Percentiles rank a stretch among this genome's conserved stretches.
phyloP scores from a whole-genome alignment of 2,888 invertebrate species.

The Busseola fusca region DNA sequence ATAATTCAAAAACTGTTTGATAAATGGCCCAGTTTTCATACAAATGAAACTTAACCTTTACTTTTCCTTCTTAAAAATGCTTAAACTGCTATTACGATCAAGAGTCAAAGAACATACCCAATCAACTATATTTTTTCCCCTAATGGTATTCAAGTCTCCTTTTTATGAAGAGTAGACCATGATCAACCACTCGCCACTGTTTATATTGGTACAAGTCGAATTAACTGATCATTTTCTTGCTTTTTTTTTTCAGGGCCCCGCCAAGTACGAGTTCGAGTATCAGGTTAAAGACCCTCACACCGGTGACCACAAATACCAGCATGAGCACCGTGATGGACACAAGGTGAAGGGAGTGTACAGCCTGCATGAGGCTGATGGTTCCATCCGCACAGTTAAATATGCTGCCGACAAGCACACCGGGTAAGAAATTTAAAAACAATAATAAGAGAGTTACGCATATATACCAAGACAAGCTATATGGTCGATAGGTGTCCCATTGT shows the following conservation, averaged over 20 bases:
- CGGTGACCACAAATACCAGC: conserved; percentile 89
- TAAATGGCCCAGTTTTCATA: neutral
- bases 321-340: conserved; percentile 88
- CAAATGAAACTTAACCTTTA: neutral
- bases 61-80: neutral
- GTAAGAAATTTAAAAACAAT: conserved; percentile 62
- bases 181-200: neutral
- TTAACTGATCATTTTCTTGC: neutral
- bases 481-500: neutral
- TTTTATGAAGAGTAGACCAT: neutral
- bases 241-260: conserved; percentile 75
- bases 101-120: neutral
- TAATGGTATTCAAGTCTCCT: neutral
- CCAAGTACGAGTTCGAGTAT: conserved; percentile 88
- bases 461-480: too few relatives aligned
- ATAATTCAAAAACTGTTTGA: neutral
- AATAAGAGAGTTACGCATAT: too few relatives aligned
- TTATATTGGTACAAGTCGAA: neutral
- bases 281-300: conserved; percentile 88
- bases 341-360: conserved; percentile 87
- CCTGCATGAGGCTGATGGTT: conserved; percentile 83
- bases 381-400: conserved; percentile 85
- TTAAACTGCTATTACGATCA: neutral
- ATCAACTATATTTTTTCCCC: neutral
- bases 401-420: conserved; percentile 83